A percentile compares a stretch with the other conserved stretches of the same genome.
phyloP scores from a whole-genome alignment of 2,113 vertebrate genomes.

The Petromus typicus region DNA sequence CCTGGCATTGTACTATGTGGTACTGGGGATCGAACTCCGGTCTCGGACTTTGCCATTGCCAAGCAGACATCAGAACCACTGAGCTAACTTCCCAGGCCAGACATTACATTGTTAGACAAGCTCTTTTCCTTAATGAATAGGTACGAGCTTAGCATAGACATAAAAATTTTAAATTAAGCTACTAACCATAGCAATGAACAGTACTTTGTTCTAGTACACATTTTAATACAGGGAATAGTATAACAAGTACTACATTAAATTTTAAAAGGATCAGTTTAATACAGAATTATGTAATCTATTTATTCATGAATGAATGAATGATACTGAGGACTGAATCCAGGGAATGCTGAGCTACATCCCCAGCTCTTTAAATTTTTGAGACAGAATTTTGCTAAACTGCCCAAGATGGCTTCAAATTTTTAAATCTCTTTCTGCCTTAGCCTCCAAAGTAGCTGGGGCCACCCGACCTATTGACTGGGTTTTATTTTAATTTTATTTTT shows the following conservation, averaged over 20 bases:
- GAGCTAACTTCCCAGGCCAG: no score
- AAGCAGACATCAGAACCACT: no score
- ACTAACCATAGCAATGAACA: constrained; percentile 34
- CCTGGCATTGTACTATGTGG: no score
- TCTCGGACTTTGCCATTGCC: no score
- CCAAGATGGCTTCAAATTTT: background rate
- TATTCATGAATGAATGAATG: background rate
- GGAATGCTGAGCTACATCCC: background rate
- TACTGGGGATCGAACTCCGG: no score
- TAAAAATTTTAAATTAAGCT: constrained; percentile 43
- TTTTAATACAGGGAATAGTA: constrained; percentile 25
- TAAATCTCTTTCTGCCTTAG: background rate
- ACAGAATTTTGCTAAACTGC: background rate
- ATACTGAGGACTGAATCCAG: background rate
- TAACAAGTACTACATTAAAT: constrained; percentile 26
- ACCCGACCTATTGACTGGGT: background rate
- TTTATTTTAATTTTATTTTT: no score
- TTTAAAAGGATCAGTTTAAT: constrained; percentile 14
- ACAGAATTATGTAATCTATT: background rate
- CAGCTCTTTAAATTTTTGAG: background rate
- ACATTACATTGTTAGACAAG: background rate
- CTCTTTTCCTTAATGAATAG: constrained; percentile 25
- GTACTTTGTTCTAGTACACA: constrained; percentile 11
- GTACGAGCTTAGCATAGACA: constrained; percentile 29
- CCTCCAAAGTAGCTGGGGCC: background rate